Evolutionary conservation across 2,113 vertebrate genomes (phyloP).

Genomic region (Xiphophorus hellerii): DNA sequence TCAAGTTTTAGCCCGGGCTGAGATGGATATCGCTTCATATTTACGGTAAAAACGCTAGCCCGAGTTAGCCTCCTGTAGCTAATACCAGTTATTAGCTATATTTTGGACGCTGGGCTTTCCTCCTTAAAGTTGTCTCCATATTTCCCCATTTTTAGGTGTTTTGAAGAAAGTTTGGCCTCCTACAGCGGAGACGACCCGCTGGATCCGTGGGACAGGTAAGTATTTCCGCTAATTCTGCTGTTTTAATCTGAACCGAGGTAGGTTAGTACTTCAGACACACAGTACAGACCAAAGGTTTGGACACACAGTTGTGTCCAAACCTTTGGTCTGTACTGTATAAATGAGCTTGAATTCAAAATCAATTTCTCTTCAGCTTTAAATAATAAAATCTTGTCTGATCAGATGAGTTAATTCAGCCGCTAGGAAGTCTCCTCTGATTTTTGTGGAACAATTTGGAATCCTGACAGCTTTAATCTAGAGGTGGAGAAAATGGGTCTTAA

Average conservation of each 20-base stretch:
- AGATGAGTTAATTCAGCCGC: too few species aligned
- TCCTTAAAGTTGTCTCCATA: background rate
- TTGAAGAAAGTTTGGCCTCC: conserved; percentile 80
- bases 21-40: conserved; percentile 63
- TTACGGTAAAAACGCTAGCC: conserved; percentile 54
- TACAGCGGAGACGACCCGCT: conserved; percentile 88
- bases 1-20: background rate
- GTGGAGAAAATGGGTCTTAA: too few species aligned
- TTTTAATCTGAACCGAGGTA: background rate
- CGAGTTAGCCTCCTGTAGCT: conserved; percentile 8
- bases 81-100: background rate
- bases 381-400: too few species aligned
- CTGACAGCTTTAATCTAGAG: too few species aligned
- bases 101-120: background rate
- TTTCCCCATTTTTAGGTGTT: conserved; percentile 72
- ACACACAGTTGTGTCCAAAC: too few species aligned
- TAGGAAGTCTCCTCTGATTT: too few species aligned
- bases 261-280: background rate
- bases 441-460: too few species aligned
- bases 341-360: too few species aligned
- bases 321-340: too few species aligned
- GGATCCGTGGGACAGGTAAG: conserved; percentile 88
- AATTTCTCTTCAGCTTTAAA: too few species aligned
- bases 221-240: background rate
- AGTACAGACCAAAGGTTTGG: too few species aligned